A percentile compares a stretch with the other conserved stretches of the same genome.
phyloP scores from a whole-genome alignment of 2,113 vertebrate genomes.

The Petroica traversi region DNA sequence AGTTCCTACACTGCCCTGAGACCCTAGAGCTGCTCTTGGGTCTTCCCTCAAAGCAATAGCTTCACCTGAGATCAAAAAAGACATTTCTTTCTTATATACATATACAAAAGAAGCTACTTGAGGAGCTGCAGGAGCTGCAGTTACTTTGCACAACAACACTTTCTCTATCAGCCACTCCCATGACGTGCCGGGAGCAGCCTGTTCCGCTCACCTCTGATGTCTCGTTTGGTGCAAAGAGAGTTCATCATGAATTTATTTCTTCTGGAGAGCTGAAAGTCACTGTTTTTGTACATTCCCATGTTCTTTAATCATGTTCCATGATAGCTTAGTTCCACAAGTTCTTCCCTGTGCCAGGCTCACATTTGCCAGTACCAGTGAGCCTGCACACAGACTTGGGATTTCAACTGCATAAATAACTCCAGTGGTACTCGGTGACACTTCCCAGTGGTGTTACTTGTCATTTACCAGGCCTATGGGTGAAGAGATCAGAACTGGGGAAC shows the following conservation, averaged over 20 bases:
- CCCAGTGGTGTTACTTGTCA: background rate
- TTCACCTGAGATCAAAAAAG: background rate
- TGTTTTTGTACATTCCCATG: background rate
- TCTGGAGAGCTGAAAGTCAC: background rate
- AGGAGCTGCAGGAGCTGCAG: background rate
- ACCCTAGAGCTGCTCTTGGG: background rate
- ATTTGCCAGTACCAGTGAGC: background rate
- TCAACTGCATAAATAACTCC: background rate
- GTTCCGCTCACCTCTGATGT: fast-evolving
- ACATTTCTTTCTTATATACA: fast-evolving
- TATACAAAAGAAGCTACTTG: background rate
- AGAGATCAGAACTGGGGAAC: background rate
- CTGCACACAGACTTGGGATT: background rate
- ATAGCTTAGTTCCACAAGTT: background rate
- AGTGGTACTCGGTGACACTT: background rate
- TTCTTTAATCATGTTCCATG: background rate
- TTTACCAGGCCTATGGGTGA: background rate
- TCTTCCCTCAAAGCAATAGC: background rate
- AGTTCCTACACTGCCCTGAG: background rate
- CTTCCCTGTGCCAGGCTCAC: background rate
- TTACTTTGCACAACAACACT: fast-evolving
- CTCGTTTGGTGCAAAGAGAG: background rate
- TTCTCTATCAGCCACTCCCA: background rate
- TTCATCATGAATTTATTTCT: fast-evolving
- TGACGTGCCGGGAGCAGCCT: fast-evolving